A percentile compares a stretch with the other conserved stretches of the same genome.
These are phyloP conservation scores for Dicyrtomina minuta DNA, from an alignment of 2,888 invertebrate genomes.

Conservation along the genomic window DNA sequence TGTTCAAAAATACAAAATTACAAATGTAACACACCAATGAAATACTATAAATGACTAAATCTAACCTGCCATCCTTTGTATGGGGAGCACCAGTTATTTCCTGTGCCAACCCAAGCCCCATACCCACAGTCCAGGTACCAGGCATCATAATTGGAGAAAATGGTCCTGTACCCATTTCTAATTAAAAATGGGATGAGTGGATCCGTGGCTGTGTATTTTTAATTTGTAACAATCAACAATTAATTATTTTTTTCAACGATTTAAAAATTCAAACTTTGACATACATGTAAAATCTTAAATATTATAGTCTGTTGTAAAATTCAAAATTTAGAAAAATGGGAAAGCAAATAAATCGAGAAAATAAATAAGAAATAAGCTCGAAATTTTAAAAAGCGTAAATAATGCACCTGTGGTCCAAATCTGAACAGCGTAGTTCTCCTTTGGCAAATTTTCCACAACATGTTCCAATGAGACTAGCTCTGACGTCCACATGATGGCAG, in stretches of 20 bases:
- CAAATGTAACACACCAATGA: too few relatives aligned
- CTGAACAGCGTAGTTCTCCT: constrained; percentile 77
- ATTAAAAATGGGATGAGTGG: constrained; percentile 63
- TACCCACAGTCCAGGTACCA: constrained; percentile 85
- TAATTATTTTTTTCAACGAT: not conserved
- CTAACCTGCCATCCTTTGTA: constrained; percentile 79
- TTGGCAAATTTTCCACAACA: constrained; percentile 68
- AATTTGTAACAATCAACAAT: not conserved
- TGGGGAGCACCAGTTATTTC: constrained; percentile 87
- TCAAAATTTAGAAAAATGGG: too few relatives aligned
- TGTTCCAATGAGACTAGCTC: constrained; percentile 68
- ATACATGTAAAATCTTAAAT: not conserved
- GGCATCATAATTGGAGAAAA: constrained; percentile 84
- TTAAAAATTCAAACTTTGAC: not conserved
- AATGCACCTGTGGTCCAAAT: constrained; percentile 61
- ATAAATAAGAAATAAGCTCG: too few relatives aligned
- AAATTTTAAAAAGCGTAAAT: too few relatives aligned
- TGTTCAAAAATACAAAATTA: too few relatives aligned
- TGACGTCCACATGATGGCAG: constrained; percentile 79
- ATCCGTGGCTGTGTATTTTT: constrained; percentile 60
- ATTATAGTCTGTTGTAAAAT: not conserved
- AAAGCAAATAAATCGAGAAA: too few relatives aligned
- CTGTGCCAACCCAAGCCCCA: constrained; percentile 75
- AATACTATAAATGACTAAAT: not conserved
- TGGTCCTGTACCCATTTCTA: constrained; percentile 71